These are phyloP conservation scores for Taeniopygia guttata DNA, from an alignment of 2,797 vertebrate species.

Conservation along the genomic window DNA sequence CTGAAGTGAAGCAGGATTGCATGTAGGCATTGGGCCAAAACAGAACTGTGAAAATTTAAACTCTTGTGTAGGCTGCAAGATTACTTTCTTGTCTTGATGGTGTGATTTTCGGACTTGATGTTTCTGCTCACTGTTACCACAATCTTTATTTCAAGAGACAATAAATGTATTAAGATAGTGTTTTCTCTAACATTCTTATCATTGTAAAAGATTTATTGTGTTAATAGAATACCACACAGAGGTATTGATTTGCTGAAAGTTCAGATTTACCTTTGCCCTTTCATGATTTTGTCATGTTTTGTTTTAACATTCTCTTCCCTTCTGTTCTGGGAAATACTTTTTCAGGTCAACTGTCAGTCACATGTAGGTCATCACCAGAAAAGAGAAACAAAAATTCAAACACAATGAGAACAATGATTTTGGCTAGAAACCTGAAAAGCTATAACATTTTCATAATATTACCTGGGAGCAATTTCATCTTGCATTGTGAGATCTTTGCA, in stretches of 20 bases:
- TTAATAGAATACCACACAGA: not conserved
- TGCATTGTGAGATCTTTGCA: not conserved
- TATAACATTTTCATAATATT: not conserved
- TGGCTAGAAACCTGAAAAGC: not conserved
- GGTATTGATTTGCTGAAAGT: not conserved
- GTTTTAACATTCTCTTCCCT: not conserved
- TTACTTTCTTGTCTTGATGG: not conserved
- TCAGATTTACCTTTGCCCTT: slow-evolving; percentile 1
- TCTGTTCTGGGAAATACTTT: not conserved
- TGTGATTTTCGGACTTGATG: not conserved
- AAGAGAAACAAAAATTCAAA: not conserved
- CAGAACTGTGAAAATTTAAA: slow-evolving; percentile 28
- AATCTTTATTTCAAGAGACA: not conserved
- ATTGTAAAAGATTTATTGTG: not conserved
- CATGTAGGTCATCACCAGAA: not conserved
- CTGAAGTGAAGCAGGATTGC: slow-evolving; percentile 21
- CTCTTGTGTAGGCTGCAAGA: slow-evolving; percentile 1
- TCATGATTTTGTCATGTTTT: not conserved
- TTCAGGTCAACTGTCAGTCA: not conserved
- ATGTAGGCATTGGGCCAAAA: slow-evolving; percentile 27
- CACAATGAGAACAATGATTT: not conserved
- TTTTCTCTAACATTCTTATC: not conserved
- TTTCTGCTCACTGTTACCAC: not conserved
- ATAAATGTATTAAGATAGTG: not conserved
- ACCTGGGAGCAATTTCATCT: not conserved